A percentile compares a stretch with the other conserved stretches of the same genome.
Conservation (phyloP, 1,140 invertebrate species). For the Stenopsyche tienmushanensis region DNA sequence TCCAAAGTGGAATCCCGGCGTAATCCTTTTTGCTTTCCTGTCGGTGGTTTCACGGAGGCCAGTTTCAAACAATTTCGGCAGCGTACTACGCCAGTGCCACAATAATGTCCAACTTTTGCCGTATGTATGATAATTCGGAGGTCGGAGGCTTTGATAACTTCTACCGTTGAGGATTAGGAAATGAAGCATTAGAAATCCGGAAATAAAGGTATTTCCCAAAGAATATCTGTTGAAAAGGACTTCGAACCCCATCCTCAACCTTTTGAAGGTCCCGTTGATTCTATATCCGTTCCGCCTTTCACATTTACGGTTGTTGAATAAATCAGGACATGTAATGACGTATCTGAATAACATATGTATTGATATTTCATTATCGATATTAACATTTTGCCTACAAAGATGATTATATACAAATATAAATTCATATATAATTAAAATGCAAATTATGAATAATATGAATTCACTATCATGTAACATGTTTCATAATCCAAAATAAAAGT, state of each 20-base stretch:
- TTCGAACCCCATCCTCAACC: background rate
- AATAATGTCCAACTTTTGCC: conserved; percentile 2
- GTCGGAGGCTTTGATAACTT: conserved; percentile 5
- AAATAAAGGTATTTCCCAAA: background rate
- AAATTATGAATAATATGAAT: no score
- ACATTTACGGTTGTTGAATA: background rate
- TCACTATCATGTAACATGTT: no score
- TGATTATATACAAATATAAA: no score
- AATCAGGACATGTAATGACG: no score
- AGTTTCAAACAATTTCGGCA: background rate
- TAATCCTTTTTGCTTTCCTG: conserved; percentile 4
- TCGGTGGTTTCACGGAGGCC: background rate
- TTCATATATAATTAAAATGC: no score
- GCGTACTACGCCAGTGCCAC: background rate
- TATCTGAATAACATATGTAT: no score
- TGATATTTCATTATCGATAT: no score
- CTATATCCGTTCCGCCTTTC: background rate
- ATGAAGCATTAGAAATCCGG: background rate
- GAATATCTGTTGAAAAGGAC: background rate
- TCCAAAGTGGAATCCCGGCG: background rate
- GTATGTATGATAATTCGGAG: conserved; percentile 7
- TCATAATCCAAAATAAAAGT: no score
- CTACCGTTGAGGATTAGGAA: background rate
- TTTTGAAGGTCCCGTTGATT: background rate
- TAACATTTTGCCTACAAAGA: no score